Percentiles rank a stretch among this genome's conserved stretches.
Conservation (phyloP, 1,140 invertebrate genomes). For the Cyclina sinensis region DNA sequence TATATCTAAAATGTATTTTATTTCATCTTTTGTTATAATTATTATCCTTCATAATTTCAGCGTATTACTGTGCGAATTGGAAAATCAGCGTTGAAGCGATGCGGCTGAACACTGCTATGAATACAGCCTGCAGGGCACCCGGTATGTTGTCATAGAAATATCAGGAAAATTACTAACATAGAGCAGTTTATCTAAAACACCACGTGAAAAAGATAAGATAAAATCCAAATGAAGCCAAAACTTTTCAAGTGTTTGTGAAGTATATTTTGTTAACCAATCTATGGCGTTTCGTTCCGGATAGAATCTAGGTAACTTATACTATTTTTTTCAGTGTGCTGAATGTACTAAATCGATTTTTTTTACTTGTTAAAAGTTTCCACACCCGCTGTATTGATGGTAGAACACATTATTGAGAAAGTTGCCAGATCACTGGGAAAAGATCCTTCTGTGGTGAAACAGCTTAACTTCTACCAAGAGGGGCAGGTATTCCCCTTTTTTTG, state of each 20-base stretch:
- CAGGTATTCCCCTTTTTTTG: slow-evolving; percentile 68
- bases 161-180: no score
- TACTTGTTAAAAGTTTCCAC: slow-evolving; percentile 63
- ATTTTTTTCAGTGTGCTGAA: no score
- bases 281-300: not conserved
- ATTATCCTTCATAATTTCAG: slow-evolving; percentile 55
- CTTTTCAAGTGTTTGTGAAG: no score
- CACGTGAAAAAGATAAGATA: no score
- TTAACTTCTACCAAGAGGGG: slow-evolving; percentile 75
- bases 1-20: not conserved
- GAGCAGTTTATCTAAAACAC: no score
- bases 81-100: slow-evolving; percentile 41
- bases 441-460: slow-evolving; percentile 71
- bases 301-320: no score
- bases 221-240: no score
- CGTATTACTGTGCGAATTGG: slow-evolving; percentile 77
- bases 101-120: slow-evolving; percentile 75
- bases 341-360: no score
- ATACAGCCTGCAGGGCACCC: slow-evolving; percentile 75
- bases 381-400: slow-evolving; percentile 72
- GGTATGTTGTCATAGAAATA: slow-evolving; percentile 75
- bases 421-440: slow-evolving; percentile 66
- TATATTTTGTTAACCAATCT: not conserved
- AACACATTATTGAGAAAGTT: slow-evolving; percentile 77
- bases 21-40: not conserved